Evolutionary conservation across 2,888 invertebrate species (phyloP).

Genomic region (Phanerotoma sp.): DNA sequence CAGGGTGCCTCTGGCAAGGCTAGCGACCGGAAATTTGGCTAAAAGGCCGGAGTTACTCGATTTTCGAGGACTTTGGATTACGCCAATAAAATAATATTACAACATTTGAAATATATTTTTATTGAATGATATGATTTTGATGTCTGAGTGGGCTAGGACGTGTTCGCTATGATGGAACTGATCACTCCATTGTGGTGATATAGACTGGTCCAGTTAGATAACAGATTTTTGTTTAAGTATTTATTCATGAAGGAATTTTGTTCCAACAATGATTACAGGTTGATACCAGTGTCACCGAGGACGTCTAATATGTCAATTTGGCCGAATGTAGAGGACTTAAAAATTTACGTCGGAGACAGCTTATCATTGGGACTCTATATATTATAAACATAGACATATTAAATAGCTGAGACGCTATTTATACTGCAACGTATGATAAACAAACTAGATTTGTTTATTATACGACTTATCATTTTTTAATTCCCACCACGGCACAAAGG

Average conservation of each 20-base stretch:
- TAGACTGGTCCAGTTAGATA: not conserved
- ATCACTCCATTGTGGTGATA: not conserved
- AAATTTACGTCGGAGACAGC: no score
- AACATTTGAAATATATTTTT: no score
- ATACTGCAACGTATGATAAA: no score
- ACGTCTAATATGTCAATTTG: conserved; percentile 1
- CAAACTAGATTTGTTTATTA: no score
- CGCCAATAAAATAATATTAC: no score
- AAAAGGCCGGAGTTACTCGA: not conserved
- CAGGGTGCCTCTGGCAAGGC: not conserved
- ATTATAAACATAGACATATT: no score
- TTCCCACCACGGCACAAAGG: no score
- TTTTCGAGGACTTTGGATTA: not conserved
- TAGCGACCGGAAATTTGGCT: not conserved
- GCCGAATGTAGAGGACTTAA: conserved; percentile 3
- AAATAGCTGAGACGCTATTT: no score
- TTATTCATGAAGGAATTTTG: no score
- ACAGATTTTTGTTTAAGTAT: not conserved
- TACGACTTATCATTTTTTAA: no score
- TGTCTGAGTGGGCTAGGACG: not conserved
- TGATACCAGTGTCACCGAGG: not conserved
- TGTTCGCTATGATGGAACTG: not conserved
- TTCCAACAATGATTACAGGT: no score
- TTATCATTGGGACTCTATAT: no score
- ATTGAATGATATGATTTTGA: not conserved